These are phyloP conservation scores for Dermolepida albohirtum DNA, from an alignment of 2,888 invertebrate species.

Conservation along the genomic window DNA sequence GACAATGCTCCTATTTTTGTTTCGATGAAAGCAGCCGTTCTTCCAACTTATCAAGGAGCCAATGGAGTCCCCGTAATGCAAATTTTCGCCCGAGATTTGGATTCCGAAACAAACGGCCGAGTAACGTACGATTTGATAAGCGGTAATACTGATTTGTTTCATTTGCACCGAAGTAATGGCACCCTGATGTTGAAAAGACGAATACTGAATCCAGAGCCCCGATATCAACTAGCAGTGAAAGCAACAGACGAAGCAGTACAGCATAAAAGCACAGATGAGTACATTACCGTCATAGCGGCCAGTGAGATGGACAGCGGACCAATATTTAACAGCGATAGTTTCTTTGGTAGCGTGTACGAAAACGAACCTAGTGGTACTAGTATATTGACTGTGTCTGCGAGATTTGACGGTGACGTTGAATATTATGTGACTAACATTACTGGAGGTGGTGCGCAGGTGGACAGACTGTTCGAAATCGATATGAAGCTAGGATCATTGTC, in stretches of 20 bases:
- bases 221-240: slow-evolving; percentile 85
- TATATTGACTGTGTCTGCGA: slow-evolving; percentile 83
- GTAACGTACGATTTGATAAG: slow-evolving; percentile 91
- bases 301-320: slow-evolving; percentile 70
- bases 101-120: slow-evolving; percentile 91
- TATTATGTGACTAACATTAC: slow-evolving; percentile 93
- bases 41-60: slow-evolving; percentile 70
- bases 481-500: slow-evolving; percentile 88
- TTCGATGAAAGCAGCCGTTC: slow-evolving; percentile 91
- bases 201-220: slow-evolving; percentile 73
- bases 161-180: slow-evolving; percentile 84
- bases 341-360: slow-evolving; percentile 86
- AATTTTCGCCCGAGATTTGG: slow-evolving; percentile 86
- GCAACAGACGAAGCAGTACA: slow-evolving; percentile 94
- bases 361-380: slow-evolving; percentile 90
- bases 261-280: slow-evolving; percentile 87
- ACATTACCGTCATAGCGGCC: slow-evolving; percentile 83
- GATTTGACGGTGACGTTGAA: slow-evolving; percentile 77
- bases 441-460: slow-evolving; percentile 80
- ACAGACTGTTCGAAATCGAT: slow-evolving; percentile 92
- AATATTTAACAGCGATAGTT: slow-evolving; percentile 73
- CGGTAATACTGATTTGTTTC: slow-evolving; percentile 82
- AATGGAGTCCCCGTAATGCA: slow-evolving; percentile 79
- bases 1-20: slow-evolving; percentile 93
- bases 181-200: slow-evolving; percentile 75